phyloP scores from a whole-genome alignment of 2,797 vertebrate genomes.

The Euthynnus affinis region DNA sequence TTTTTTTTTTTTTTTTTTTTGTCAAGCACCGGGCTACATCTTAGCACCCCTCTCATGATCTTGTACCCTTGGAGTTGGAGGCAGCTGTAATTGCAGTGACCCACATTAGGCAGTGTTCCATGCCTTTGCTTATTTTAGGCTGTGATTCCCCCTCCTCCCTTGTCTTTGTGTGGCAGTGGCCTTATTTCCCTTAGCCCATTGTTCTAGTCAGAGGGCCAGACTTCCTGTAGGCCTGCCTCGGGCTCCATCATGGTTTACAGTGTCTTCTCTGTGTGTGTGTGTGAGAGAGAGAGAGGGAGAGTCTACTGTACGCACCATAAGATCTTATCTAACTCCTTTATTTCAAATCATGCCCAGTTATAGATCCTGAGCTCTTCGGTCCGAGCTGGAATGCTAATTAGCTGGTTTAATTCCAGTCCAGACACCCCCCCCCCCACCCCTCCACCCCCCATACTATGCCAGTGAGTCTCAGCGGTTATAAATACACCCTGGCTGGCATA shows the following conservation, averaged over 20 bases:
- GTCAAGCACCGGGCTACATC: neutral
- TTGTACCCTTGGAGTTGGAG: neutral
- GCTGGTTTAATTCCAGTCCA: slow-evolving; percentile 23
- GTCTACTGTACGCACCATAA: neutral
- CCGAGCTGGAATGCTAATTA: slow-evolving; percentile 34
- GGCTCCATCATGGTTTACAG: slow-evolving; percentile 22
- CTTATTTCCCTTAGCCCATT: slow-evolving; percentile 71
- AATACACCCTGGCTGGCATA: slow-evolving; percentile 45
- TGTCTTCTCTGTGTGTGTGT: neutral
- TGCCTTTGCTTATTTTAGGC: slow-evolving; percentile 55
- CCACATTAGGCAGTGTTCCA: slow-evolving; percentile 41
- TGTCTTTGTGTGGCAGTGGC: slow-evolving; percentile 62
- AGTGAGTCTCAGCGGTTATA: slow-evolving; percentile 40
- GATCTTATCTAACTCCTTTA: neutral
- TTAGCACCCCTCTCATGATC: slow-evolving; percentile 1
- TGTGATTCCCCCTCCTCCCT: slow-evolving; percentile 51
- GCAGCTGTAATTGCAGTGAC: slow-evolving; percentile 32
- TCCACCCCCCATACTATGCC: slow-evolving; percentile 24
- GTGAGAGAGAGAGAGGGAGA: too few species aligned
- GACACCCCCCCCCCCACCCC: slow-evolving; percentile 17
- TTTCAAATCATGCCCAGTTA: neutral
- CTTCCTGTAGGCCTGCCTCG: slow-evolving; percentile 74
- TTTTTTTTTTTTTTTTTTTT: slow-evolving; percentile 7
- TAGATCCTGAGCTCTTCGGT: neutral
- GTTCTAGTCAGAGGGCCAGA: slow-evolving; percentile 60